Evolutionary conservation across 2,888 invertebrate species (phyloP).

Genomic region (Ligdia adustata): DNA sequence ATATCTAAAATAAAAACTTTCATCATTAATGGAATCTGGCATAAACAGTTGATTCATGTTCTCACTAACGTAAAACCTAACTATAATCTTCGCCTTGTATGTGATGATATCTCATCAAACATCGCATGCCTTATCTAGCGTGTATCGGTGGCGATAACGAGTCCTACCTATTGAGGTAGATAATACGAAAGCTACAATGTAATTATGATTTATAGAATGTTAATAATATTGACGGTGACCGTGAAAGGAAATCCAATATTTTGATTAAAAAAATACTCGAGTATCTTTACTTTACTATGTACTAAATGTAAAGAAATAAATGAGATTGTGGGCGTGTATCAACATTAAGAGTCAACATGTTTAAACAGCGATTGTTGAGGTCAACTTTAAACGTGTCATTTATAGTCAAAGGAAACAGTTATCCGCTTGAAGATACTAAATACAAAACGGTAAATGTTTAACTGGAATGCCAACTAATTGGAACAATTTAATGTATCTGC

Average conservation of each 20-base stretch:
- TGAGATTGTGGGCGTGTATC: constrained; percentile 59
- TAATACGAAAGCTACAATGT: constrained; percentile 43
- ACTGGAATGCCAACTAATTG: constrained; percentile 21
- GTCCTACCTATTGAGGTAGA: constrained; percentile 41
- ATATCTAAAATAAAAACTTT: constrained; percentile 42
- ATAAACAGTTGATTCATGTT: constrained; percentile 35
- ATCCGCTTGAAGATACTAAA: constrained; percentile 27
- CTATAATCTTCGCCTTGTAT: constrained; percentile 39
- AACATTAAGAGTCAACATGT: constrained; percentile 53
- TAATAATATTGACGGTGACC: constrained; percentile 25
- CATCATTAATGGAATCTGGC: constrained; percentile 15
- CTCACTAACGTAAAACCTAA: constrained; percentile 20
- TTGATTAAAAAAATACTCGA: constrained; percentile 9
- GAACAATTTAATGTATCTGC: constrained; percentile 27
- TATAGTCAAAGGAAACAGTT: constrained; percentile 40
- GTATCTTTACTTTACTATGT: constrained; percentile 35
- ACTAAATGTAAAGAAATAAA: constrained; percentile 35
- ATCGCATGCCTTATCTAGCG: constrained; percentile 55
- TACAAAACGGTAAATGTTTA: constrained; percentile 25
- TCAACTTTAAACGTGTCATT: constrained; percentile 48
- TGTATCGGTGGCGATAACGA: constrained; percentile 60
- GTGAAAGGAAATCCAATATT: constrained; percentile 12
- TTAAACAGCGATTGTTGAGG: constrained; percentile 52
- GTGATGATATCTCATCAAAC: constrained; percentile 46
- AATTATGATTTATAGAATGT: constrained; percentile 38